Base-by-base conservation (phyloP, 2,797 vertebrate genomes). In the Huso huso region DNA sequence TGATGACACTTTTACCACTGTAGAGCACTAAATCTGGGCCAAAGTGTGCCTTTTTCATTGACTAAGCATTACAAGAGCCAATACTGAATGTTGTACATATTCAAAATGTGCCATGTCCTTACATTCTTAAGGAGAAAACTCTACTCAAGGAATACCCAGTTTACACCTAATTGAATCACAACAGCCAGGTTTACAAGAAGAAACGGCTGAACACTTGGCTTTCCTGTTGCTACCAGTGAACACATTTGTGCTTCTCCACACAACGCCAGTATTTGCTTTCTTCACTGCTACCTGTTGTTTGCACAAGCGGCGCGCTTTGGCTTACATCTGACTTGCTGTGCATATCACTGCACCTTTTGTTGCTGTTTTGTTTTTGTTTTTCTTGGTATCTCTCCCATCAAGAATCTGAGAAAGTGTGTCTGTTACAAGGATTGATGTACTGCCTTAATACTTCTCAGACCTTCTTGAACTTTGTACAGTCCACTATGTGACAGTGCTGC, bases 21-120 rank as follows among this genome's bases (percentile, higher is more conserved):
- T 37, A 37, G 37, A 37, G 37, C 37, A 37, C 37, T 37, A 37
- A 37, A 37, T 37, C 77, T 76, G 83, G 88, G 83, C 89, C 76
- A 70, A 75, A 68, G 77, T 82, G 89, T 92, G 91, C 91, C 93
- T 94, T 93, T 76, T 78, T 78, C 0, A 67, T 78, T 65, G 61
- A 72, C 67, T 64, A 68, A 72, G 64, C 73, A 73, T 57, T 37
- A 37, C 37, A 58, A 64, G 69, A 72, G 72, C 70, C 74, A 67
- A 69, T 64, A 60, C 66, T 69, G 18, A 66, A 70, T 74, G 71
- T 72, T 58, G 70, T 69, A 63, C 73, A 72, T 70, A n/a, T 74
- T 72, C 74, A 69, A 37, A 65, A 65, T 73, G 76, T 78, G 74
- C 68, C 70, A 68, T 71, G 79, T 74, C 68, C 73, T 68, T 74